Evolutionary conservation across 92 coral and sea anemone species (phyloP), one percentile per base, ranked within the genome.

Genomic region (Epizoanthus illoricatus): DNA sequence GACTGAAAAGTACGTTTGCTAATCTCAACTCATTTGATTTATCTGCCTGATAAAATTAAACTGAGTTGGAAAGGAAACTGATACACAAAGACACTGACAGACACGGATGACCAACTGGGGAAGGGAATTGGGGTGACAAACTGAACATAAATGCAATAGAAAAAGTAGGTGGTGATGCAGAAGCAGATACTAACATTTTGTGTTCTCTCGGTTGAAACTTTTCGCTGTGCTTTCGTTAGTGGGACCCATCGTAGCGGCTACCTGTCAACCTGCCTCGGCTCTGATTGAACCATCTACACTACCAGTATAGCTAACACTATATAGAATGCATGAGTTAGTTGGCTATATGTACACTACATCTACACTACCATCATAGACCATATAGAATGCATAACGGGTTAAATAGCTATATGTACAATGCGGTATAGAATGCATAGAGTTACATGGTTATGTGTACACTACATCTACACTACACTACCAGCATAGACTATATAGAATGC

Each of bases 211-310:
- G 56, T 49, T 49, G 56, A 10, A 49, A 13, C 56, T 49, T 11
- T 49, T 49, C 15, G 56, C 2, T 59, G 49, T 61, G 17, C 56
- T 16, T 60, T 0, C 28, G 28, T 42, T 13, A 17, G 20, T 63
- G 64, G 57, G 23, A 61, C 82, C 71, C 24, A 41, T 42, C 71
- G 82, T 78, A 63, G 82, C 82, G 24, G 82, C 71, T 78, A 62
- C 82, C 52, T 13, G 82, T 78, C 82, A 43, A 12, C 42, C 82
- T 78, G 82, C 82, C 82, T 78, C 82, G 82, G 82, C 82, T 78
- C 82, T 62, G 41, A 42, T 21, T 12, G 56, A 49, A 49, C 56
- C 49, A 12, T 43, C 71, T 78, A 78, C 43, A 24, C 82, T 63
- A 76, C 62, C 69, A 33, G 21, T 13, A 2, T 41, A 41, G 3